A percentile compares a stretch with the other conserved stretches of the same genome.
Evolutionary conservation across 2,888 invertebrate species (phyloP).

Genomic region (Zootermopsis nevadensis): DNA sequence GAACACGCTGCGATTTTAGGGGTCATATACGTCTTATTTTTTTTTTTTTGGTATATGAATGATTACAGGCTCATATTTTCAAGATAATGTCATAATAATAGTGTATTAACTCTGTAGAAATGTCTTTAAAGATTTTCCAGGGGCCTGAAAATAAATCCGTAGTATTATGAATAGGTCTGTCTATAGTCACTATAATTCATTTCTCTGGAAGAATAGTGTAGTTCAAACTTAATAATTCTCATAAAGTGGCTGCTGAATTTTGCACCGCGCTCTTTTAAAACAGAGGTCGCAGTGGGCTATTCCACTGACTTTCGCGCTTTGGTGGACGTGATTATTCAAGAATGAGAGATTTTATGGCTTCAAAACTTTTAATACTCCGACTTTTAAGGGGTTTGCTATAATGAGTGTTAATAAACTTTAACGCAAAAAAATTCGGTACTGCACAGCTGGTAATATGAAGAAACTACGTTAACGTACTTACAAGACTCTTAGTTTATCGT

Average conservation of each 20-base stretch:
- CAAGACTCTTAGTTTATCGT: background rate
- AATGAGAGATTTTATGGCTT: conserved; percentile 7
- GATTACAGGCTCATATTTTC: no score
- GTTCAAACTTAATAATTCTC: no score
- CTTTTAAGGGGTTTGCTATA: background rate
- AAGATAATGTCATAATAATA: no score
- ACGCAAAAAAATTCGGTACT: background rate
- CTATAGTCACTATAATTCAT: no score
- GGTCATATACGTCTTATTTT: no score
- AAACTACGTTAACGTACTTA: background rate
- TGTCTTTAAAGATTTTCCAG: no score
- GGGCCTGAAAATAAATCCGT: no score
- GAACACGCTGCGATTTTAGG: no score
- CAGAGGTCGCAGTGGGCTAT: background rate
- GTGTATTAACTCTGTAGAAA: no score
- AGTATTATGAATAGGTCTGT: no score
- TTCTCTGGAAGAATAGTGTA: no score
- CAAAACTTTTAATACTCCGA: background rate
- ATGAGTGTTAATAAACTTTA: conserved; percentile 2
- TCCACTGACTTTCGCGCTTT: background rate
- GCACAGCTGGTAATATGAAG: conserved; percentile 6
- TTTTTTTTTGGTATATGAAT: no score
- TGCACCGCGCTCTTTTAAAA: background rate
- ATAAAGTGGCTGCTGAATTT: background rate
- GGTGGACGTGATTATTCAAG: background rate